phyloP scores from a whole-genome alignment of 1,140 invertebrate species.

The Bombus sibiricus region DNA sequence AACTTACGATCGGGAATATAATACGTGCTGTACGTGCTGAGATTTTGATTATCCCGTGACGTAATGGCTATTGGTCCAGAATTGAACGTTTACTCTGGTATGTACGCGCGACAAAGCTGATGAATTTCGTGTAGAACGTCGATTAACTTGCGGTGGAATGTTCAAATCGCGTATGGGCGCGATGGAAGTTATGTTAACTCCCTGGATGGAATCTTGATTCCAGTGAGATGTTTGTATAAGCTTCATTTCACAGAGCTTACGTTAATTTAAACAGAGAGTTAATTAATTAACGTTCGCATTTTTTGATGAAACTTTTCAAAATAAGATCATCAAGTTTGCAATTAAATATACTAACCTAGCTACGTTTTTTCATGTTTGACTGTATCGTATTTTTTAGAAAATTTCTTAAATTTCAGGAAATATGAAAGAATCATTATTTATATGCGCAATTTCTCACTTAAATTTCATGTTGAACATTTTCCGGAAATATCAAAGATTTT shows the following conservation, averaged over 20 bases:
- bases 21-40: neutral
- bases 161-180: neutral
- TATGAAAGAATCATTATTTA: no score
- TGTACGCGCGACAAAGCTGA: constrained; percentile 1
- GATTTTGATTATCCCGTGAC: constrained; percentile 16
- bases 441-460: no score
- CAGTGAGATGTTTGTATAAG: neutral
- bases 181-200: neutral
- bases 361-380: no score
- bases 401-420: neutral
- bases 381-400: neutral
- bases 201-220: neutral
- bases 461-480: no score
- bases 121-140: constrained; percentile 5
- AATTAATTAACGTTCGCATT: neutral
- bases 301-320: neutral
- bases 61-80: neutral
- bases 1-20: neutral
- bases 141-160: constrained; percentile 22
- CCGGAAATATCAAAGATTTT: neutral
- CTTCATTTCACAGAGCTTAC: neutral
- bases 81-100: neutral
- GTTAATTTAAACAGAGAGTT: neutral
- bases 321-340: neutral
- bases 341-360: no score